Conservation (phyloP, 2,888 invertebrate genomes). For the Vandiemenella viatica region DNA sequence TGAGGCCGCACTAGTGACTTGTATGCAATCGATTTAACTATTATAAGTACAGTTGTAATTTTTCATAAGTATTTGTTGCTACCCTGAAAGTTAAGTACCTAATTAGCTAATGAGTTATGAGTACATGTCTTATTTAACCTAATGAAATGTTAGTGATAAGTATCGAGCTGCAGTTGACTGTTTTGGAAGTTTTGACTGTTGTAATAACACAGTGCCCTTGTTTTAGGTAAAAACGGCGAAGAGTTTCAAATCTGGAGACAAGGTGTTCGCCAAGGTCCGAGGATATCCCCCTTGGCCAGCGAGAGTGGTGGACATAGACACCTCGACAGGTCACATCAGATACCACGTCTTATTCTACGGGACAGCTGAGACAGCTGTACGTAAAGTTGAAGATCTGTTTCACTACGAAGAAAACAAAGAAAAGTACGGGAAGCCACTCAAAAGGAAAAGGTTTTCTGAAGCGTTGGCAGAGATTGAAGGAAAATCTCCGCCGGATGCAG, state of each 20-base stretch:
- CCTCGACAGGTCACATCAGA: slow-evolving; percentile 47
- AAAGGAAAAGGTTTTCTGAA: slow-evolving; percentile 70
- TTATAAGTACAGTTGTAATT: too few relatives aligned
- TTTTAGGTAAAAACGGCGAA: too few relatives aligned
- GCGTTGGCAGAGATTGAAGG: slow-evolving; percentile 78
- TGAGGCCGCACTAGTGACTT: too few relatives aligned
- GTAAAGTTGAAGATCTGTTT: slow-evolving; percentile 71
- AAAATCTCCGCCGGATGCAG: slow-evolving; percentile 31
- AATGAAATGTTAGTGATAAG: too few relatives aligned
- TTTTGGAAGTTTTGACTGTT: too few relatives aligned
- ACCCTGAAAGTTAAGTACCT: too few relatives aligned
- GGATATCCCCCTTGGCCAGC: slow-evolving; percentile 98
- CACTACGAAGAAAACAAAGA: slow-evolving; percentile 66
- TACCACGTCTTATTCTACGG: slow-evolving; percentile 87
- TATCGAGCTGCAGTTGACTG: too few relatives aligned
- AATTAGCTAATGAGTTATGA: too few relatives aligned
- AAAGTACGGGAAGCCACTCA: slow-evolving; percentile 62
- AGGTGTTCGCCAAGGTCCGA: slow-evolving; percentile 93
- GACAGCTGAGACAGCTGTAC: slow-evolving; percentile 75
- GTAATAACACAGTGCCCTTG: too few relatives aligned
- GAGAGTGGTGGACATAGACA: slow-evolving; percentile 29
- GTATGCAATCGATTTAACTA: too few relatives aligned
- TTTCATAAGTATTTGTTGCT: too few relatives aligned
- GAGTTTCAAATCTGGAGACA: slow-evolving; percentile 66
- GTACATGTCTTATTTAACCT: too few relatives aligned